A percentile compares a stretch with the other conserved stretches of the same genome.
Conservation (phyloP, 2,888 invertebrate species). For the Nephrotoma flavescens region DNA sequence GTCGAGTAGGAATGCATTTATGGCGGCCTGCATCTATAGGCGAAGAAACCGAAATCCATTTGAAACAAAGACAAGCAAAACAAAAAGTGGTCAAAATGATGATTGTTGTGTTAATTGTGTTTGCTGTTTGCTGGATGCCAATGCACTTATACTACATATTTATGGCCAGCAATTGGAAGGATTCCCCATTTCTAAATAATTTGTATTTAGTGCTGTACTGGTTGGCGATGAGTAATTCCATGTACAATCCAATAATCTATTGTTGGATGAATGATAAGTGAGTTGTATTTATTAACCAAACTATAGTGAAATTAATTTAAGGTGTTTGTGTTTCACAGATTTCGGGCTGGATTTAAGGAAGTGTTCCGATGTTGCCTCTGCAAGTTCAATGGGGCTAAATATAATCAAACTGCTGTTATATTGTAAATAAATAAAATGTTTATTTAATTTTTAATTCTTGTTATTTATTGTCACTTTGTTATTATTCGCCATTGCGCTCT, state of each 20-base stretch:
- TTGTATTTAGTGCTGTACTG: not conserved
- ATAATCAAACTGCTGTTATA: not conserved
- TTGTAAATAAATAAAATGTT: not conserved
- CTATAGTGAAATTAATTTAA: not conserved
- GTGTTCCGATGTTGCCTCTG: not conserved
- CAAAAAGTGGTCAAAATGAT: not conserved
- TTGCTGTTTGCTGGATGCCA: not conserved
- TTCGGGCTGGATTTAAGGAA: not conserved
- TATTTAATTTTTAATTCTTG: too few species aligned
- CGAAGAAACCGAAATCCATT: not conserved
- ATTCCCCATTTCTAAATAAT: not conserved
- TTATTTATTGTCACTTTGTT: too few species aligned
- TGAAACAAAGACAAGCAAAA: not conserved
- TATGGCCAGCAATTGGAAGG: not conserved
- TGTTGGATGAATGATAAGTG: not conserved
- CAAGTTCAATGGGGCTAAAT: not conserved
- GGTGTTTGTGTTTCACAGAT: not conserved
- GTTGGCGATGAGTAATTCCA: not conserved
- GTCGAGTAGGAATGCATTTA: not conserved
- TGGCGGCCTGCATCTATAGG: not conserved
- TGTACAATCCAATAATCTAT: not conserved
- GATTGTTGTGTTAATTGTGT: not conserved
- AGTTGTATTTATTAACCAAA: not conserved
- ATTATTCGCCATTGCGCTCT: too few species aligned
- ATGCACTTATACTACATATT: not conserved